These are phyloP conservation scores for Pluvianellus socialis DNA, from an alignment of 2,113 vertebrate genomes.

Conservation along the genomic window DNA sequence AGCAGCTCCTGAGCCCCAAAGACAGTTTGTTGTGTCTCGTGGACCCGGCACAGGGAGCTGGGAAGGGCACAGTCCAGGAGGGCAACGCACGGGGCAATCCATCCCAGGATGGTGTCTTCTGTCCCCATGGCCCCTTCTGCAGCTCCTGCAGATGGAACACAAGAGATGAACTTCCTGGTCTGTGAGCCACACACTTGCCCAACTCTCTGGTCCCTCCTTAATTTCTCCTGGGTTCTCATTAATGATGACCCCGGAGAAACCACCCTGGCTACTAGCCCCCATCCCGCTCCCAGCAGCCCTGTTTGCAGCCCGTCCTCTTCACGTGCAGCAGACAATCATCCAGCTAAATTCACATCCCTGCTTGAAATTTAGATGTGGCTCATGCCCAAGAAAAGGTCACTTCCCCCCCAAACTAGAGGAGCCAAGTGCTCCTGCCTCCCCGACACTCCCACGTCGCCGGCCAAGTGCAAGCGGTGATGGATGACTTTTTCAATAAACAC, in stretches of 20 bases:
- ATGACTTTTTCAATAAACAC: neutral
- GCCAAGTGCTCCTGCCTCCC: neutral
- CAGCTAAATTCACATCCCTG: neutral
- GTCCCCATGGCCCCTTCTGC: neutral
- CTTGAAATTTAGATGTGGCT: neutral
- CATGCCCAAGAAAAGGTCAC: neutral
- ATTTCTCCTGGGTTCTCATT: neutral
- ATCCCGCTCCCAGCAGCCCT: neutral
- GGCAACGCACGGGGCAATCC: accelerated
- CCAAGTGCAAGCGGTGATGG: neutral
- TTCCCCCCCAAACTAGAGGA: neutral
- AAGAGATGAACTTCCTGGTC: neutral
- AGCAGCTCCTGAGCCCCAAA: neutral
- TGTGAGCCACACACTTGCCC: accelerated
- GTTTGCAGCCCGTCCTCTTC: neutral
- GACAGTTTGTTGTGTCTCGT: neutral
- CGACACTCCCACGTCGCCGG: neutral
- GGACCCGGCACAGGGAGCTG: accelerated
- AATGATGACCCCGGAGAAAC: neutral
- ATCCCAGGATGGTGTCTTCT: neutral
- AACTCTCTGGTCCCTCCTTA: neutral
- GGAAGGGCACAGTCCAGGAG: neutral
- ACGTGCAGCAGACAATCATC: neutral
- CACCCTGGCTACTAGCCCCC: neutral
- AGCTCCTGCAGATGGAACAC: neutral